Base-by-base conservation (phyloP, 92 coral and sea anemone species). In the Galaxea fascicularis region DNA sequence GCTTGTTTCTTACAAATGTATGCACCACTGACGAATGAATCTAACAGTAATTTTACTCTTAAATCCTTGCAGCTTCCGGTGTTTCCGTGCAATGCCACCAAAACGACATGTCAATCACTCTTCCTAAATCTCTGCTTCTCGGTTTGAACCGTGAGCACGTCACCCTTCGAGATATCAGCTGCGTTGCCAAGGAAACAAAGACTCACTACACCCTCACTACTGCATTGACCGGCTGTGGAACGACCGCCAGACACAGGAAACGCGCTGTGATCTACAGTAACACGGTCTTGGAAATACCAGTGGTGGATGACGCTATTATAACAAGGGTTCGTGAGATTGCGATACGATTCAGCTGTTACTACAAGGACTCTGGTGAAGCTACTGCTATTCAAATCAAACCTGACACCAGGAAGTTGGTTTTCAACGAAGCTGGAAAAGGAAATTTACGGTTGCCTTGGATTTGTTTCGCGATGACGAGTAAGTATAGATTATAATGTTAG, bases 261-360 rank as follows among this genome's bases (percentile, higher is more conserved):
- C 83, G 80, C 69, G 84, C 80, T 47, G 76, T 91, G 6, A 87
- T 91, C 26, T 93, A 93, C 89, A 91, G 91, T 56, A 93, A 93
- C 86, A 91, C 81, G 41, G 94, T 93, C 44, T 65, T 90, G 44
- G 97, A 93, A 65, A 85, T 82, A 60, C 74, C 92, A 8, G 83
- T 77, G 10, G 62, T 76, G 49, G 89, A 62, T 11, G 80, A 83
- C 24, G 91, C 89, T 56, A 83, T 91, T 49, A 82, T 88, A 74
- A 93, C 95, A 14, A 85, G 97, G 29, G 87, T 88, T 44, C 92
- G 94, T 7, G 82, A 90, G 53, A 89, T 86, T 28, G 91, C 85
- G 79, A 93, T 93, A 20, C 97, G 94, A 22, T 93, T 93, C 84
- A 85, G 93, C 71, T 93, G 97, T 67, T 93, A 85, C 81, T 93